These are phyloP conservation scores for Cacajao melanocephalus DNA, from an alignment of 2,797 vertebrate species.

Conservation along the genomic window DNA sequence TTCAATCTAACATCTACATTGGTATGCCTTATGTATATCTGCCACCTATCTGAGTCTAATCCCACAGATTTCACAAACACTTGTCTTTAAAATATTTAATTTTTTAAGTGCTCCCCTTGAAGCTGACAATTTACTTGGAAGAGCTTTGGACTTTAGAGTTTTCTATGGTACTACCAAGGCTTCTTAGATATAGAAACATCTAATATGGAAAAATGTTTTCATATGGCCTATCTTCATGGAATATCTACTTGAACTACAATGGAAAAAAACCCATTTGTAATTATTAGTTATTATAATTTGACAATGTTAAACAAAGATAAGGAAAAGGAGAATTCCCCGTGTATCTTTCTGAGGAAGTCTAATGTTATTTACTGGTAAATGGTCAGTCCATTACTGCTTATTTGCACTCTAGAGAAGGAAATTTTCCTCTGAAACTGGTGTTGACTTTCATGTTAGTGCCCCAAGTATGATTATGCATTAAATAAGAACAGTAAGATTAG, in stretches of 20 bases:
- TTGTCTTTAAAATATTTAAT: not conserved
- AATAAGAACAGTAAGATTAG: slow-evolving; percentile 11
- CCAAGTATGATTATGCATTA: not conserved
- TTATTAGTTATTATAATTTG: slow-evolving; percentile 2
- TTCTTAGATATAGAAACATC: not conserved
- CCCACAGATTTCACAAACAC: not conserved
- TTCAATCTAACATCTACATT: not conserved
- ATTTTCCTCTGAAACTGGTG: slow-evolving; percentile 30
- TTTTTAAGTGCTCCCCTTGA: not conserved
- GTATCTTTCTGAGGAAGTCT: not conserved
- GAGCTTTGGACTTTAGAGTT: not conserved
- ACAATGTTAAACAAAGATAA: not conserved
- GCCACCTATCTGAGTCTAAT: not conserved
- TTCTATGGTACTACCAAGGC: not conserved
- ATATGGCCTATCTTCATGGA: not conserved
- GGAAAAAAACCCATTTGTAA: not conserved
- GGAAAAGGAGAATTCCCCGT: not conserved
- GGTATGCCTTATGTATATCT: not conserved
- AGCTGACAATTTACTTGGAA: slow-evolving; percentile 16
- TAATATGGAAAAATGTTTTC: slow-evolving; percentile 13
- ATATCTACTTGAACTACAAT: slow-evolving; percentile 26
- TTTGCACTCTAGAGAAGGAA: slow-evolving; percentile 6
- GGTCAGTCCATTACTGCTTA: not conserved
- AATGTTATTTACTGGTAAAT: slow-evolving; percentile 3
- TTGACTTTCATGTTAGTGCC: not conserved